Evolutionary conservation across 1,140 invertebrate genomes (phyloP).

Genomic region (Antheraea pernyi): DNA sequence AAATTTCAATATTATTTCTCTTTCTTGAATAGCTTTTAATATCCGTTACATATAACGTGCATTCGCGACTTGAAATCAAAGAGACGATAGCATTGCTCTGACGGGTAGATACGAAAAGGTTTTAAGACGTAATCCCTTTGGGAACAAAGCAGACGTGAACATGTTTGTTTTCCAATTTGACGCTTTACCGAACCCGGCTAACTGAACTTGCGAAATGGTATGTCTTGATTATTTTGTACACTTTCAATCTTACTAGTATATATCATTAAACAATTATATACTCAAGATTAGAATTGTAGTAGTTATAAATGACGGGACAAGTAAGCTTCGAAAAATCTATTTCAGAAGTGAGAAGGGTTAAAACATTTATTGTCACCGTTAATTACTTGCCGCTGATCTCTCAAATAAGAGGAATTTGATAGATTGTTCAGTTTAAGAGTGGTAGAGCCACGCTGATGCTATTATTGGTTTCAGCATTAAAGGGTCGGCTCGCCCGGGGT

Average conservation of each 20-base stretch:
- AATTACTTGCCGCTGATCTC: too few species aligned
- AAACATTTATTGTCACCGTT: too few species aligned
- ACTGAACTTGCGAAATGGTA: slow-evolving; percentile 55
- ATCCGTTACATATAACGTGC: background rate
- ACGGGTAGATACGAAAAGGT: slow-evolving; percentile 33
- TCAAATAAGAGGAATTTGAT: too few species aligned
- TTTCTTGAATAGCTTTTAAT: background rate
- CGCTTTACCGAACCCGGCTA: slow-evolving; percentile 45
- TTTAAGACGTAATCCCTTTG: slow-evolving; percentile 49
- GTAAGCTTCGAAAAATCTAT: too few species aligned
- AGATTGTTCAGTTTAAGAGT: too few species aligned
- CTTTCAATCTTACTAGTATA: background rate
- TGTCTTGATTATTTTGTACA: slow-evolving; percentile 32
- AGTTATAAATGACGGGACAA: background rate
- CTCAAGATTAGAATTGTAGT: background rate
- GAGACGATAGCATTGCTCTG: slow-evolving; percentile 22
- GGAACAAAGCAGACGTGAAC: slow-evolving; percentile 39
- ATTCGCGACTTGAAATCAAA: slow-evolving; percentile 19
- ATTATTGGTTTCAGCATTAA: too few species aligned
- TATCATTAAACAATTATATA: background rate
- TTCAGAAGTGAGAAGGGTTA: too few species aligned
- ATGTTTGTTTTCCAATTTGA: slow-evolving; percentile 66
- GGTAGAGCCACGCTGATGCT: too few species aligned
- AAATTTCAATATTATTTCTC: too few species aligned
- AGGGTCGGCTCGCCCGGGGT: too few species aligned